Evolutionary conservation across 2,113 vertebrate genomes (phyloP), one percentile per base, ranked within the genome.

Genomic region (Microtus richardsoni): DNA sequence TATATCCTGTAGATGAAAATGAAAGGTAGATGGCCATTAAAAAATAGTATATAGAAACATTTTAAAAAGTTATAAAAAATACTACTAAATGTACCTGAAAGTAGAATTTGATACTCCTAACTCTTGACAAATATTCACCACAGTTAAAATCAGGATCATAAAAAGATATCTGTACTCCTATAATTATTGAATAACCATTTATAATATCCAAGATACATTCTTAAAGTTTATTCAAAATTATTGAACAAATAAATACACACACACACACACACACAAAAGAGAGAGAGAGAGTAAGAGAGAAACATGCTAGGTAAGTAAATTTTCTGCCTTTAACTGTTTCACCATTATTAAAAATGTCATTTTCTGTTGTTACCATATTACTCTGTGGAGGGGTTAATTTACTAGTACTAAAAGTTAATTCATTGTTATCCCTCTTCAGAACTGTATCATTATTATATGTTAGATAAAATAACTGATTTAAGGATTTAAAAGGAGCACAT

Each of bases 261-360:
- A 58, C 1, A 14, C 1, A 10, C 21, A 21, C 77, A 8, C 0
- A 10, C 33, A 21, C 49, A 54, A 17, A 7, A 1, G 3, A 66
- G 3, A 33, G 64, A 66, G 62, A 68, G 12, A 11, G 66, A 68
- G 66, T 30, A 33, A 70, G 16, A 70, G 33, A 62, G 24, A 41
- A 83, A 26, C 24, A 60, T 14, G 17, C 6, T 26, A 39, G 16
- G n/a, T 22, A 60, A 82, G n/a, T 1, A 26, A 39, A 16, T 8
- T 39, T 60, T 60, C 22, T 60, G 3, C 79, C 12, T 28, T 39
- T 60, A 60, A 82, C 24, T 82, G n/a, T 41, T 82, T 82, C 52
- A 16, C 22, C 60, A 41, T 60, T 60, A n/a, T 16, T 58, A 39
- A 82, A 58, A 82, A 24, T 39, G 54, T 0, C 5, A 16, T 8